Evolutionary conservation across 2,113 vertebrate genomes (phyloP), one percentile per base, ranked within the genome.

Genomic region (Salvelinus fontinalis): DNA sequence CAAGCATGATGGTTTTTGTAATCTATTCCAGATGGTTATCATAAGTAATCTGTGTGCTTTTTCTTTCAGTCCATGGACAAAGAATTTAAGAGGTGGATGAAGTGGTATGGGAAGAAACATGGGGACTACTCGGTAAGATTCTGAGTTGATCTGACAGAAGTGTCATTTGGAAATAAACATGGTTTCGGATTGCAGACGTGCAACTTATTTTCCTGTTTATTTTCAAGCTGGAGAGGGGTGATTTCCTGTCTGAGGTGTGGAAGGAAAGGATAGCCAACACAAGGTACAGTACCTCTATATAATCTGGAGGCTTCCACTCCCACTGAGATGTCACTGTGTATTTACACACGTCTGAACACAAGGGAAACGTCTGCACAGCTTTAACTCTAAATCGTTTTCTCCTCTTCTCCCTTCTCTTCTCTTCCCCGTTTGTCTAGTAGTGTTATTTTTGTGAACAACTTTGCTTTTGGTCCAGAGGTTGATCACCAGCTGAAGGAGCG

Each of bases 381-480:
- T 39, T 2, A n/a, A 31, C 48, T 34, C 29, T 44, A 44, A 44
- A 44, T 14, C 20, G 9, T 44, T 57, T 16, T 71, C 22, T 48
- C 20, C n/a, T n/a, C 24, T 39, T 77, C 34, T 54, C 20, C 20
- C 27, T 34, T 12, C 51, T n/a, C 29, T 59, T 27, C 11, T 8
- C 60, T 67, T 75, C 60, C 13, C 73, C 3, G 26, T 20, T 68
- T 66, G 57, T 59, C 27, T 48, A n/a, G 1, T 86, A 99, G 98
- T 94, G 98, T 99, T 92, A 97, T 99, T 92, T 99, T 99, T 96
- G 98, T 99, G 94, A 99, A 99, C 95, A 99, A 99, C 88, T 99
- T 99, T 95, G 98, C 98, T 95, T 99, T 99, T 88, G 98, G 98
- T 92, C 98, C 97, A 87, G 98, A 99, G 91, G 98, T 99, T 92